Percentiles rank a stretch among this genome's conserved stretches.
phyloP scores from a whole-genome alignment of 92 coral and sea anemone species.

The Metridium senile region DNA sequence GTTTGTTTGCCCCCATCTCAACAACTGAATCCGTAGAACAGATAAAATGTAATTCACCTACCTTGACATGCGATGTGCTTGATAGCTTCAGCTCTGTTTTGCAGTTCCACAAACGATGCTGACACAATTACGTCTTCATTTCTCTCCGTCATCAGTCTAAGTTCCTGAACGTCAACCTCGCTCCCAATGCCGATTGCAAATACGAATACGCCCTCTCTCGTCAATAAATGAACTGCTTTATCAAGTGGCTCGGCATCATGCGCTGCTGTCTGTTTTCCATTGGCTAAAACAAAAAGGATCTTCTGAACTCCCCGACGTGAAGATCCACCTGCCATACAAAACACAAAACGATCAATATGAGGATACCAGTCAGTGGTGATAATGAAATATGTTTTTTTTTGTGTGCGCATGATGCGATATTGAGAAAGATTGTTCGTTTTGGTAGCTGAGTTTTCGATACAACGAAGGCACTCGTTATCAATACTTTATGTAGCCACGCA shows the following conservation, averaged over 20 bases:
- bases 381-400: too few relatives aligned
- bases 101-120: conserved; percentile 35
- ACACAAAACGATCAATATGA: not conserved
- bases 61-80: conserved; percentile 46
- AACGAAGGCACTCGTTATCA: too few relatives aligned
- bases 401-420: too few relatives aligned
- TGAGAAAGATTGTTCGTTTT: too few relatives aligned
- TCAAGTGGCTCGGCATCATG: conserved; percentile 46
- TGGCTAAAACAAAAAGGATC: conserved; percentile 57
- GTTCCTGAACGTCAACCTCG: conserved; percentile 46
- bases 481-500: too few relatives aligned
- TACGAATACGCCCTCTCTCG: conserved; percentile 65
- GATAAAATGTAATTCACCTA: conserved; percentile 14
- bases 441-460: too few relatives aligned
- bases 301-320: conserved; percentile 67
- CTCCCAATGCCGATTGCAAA: conserved; percentile 72
- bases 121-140: conserved; percentile 58
- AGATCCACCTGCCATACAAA: conserved; percentile 21
- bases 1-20: too few relatives aligned
- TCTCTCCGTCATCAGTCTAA: conserved; percentile 56
- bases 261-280: conserved; percentile 51
- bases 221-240: conserved; percentile 54
- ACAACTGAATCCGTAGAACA: not conserved
- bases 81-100: conserved; percentile 25
- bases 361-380: too few relatives aligned